These are phyloP conservation scores for Holacanthella duospinosa DNA, from an alignment of 2,888 invertebrate species.

Conservation along the genomic window DNA sequence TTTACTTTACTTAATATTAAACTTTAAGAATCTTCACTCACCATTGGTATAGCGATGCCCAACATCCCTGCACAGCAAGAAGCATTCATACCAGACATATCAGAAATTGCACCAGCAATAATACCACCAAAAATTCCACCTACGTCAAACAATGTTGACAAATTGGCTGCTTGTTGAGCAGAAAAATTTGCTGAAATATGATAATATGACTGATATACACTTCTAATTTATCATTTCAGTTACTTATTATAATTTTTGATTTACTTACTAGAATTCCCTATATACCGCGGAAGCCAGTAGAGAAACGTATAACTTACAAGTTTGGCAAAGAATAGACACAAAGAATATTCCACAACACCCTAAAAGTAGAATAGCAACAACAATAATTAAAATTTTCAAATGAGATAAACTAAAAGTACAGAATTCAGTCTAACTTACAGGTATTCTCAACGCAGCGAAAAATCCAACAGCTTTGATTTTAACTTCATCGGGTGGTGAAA, in stretches of 20 bases:
- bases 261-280: slow-evolving; percentile 68
- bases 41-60: slow-evolving; percentile 67
- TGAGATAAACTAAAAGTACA: background rate
- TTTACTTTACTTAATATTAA: background rate
- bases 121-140: slow-evolving; percentile 87
- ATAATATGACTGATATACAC: too few species aligned
- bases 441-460: slow-evolving; percentile 65
- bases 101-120: slow-evolving; percentile 73
- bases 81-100: slow-evolving; percentile 72
- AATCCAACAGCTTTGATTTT: slow-evolving; percentile 58
- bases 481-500: slow-evolving; percentile 22
- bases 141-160: slow-evolving; percentile 73
- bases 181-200: slow-evolving; percentile 52
- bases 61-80: slow-evolving; percentile 77
- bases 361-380: too few species aligned
- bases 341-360: slow-evolving; percentile 85
- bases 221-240: background rate
- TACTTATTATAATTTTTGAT: background rate
- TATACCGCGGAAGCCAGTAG: slow-evolving; percentile 89
- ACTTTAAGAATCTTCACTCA: slow-evolving; percentile 45
- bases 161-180: slow-evolving; percentile 59
- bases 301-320: slow-evolving; percentile 93
- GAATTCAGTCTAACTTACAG: slow-evolving; percentile 44
- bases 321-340: slow-evolving; percentile 90
- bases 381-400: slow-evolving; percentile 27